Conservation (phyloP, 2,797 vertebrate species). For the Brachyrhaphis roseni region DNA sequence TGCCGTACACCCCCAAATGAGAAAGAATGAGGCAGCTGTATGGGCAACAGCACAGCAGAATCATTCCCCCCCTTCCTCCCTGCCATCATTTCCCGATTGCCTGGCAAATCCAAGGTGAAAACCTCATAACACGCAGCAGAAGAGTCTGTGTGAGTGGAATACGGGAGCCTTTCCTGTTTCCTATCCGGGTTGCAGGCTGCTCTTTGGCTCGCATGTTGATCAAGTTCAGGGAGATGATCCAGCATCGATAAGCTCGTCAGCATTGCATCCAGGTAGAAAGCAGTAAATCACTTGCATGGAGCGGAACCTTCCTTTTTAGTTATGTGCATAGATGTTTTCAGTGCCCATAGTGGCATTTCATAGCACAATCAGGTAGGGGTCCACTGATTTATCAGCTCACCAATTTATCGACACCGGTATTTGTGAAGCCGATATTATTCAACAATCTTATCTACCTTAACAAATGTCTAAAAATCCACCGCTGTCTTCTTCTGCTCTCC, state of each 20-base stretch:
- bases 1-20: conserved; percentile 48
- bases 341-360: no score
- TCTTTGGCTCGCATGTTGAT: conserved; percentile 19
- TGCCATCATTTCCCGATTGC: conserved; percentile 30
- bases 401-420: no score
- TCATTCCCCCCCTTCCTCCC: not conserved
- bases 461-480: no score
- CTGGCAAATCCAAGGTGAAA: conserved; percentile 46
- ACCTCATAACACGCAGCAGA: conserved; percentile 25
- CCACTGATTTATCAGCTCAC: no score
- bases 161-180: not conserved
- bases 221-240: conserved; percentile 23
- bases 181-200: conserved; percentile 9
- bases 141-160: conserved; percentile 12
- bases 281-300: not conserved
- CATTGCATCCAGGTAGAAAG: conserved; percentile 17
- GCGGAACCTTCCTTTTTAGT: not conserved
- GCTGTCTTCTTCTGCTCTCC: no score
- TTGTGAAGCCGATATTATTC: no score
- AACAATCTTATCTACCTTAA: no score
- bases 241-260: conserved; percentile 6
- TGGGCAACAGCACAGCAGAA: conserved; percentile 26
- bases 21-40: conserved; percentile 58
- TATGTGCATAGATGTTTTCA: not conserved
- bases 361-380: no score